Evolutionary conservation across 2,113 vertebrate species (phyloP).

Genomic region (Chlorodrepanis virens): DNA sequence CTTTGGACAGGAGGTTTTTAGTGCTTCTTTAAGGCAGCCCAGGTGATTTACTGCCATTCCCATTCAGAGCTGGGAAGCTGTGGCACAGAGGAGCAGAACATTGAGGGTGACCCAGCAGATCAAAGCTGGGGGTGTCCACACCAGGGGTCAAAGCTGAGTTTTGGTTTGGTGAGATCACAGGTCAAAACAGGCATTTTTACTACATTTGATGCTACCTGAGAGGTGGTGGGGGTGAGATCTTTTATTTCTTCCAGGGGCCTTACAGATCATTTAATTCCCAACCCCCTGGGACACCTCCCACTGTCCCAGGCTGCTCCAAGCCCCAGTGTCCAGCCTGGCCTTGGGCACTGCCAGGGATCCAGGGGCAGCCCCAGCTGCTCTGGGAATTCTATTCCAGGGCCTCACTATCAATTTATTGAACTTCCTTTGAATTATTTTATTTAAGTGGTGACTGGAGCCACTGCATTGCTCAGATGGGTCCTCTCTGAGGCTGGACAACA

Average conservation of each 20-base stretch:
- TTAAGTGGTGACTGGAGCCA: background rate
- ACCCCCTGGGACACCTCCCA: background rate
- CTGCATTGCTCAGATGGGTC: background rate
- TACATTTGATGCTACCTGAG: background rate
- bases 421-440: background rate
- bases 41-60: background rate
- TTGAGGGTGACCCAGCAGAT: background rate
- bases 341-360: background rate
- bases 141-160: background rate
- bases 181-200: background rate
- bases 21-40: background rate
- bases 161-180: background rate
- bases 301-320: background rate
- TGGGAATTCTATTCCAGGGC: background rate
- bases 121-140: background rate
- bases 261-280: accelerated
- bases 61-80: background rate
- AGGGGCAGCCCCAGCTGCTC: background rate
- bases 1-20: background rate
- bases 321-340: background rate
- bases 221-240: background rate
- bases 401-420: background rate
- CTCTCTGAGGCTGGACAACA: background rate
- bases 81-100: background rate
- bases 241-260: background rate